Evolutionary conservation across 2,113 vertebrate species (phyloP), one percentile per base, ranked within the genome.

Genomic region (Daphoenositta chrysoptera): DNA sequence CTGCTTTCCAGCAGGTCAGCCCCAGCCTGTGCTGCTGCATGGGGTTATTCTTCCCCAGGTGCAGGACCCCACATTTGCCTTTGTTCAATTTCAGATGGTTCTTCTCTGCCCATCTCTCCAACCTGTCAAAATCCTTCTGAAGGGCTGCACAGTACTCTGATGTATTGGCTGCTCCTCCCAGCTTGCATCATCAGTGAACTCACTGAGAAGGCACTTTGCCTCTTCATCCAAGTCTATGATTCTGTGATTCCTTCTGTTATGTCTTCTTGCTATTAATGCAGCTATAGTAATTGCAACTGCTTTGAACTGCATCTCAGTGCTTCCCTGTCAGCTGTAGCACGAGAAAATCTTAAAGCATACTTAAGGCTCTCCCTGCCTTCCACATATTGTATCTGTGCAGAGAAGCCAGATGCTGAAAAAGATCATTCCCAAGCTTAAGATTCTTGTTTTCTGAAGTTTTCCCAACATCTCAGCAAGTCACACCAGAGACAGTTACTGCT

Each of bases 161-260:
- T 1, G 0, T n/a, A 45, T 39, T 0, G 0, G 9, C 68, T 2
- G 6, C 33, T 82, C 45, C 39, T 66, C 23, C 57, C 23, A 68
- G 33, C n/a, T 40, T 35, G 9, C 13, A 4, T 53, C 11, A 22
- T 53, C 24, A 31, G 26, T 60, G 24, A 40, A 40, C 37, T 68
- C 27, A 51, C 11, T 53, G 70, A 68, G 53, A 60, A 89, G 14
- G 45, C 17, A 47, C 6, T 11, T 39, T 58, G 21, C 26, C 22
- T 58, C 20, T 6, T 54, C 63, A 40, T 53, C 6, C 30, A 53
- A n/a, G 53, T 26, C 53, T 10, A 5, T 12, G 9, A 45, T 30
- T n/a, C 15, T 11, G 2, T 3, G 13, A 58, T 56, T 84, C 23
- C 21, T 66, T 90, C 45, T 37, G 7, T 45, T 61, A 57, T 2